A percentile compares a stretch with the other conserved stretches of the same genome.
Conservation (phyloP, 2,888 invertebrate species). For the Cantharis lateralis region DNA sequence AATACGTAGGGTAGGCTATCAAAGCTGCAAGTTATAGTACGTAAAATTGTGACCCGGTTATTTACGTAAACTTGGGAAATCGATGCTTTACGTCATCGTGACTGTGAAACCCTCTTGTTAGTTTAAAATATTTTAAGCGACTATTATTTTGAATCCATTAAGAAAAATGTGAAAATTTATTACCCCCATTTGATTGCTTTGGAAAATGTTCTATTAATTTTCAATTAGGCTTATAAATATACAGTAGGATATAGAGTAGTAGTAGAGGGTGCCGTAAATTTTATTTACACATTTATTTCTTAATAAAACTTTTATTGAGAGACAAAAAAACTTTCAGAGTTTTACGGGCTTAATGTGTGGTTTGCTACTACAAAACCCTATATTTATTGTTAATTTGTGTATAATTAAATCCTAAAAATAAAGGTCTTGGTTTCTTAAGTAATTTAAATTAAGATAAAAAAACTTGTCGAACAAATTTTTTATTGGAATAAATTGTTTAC, state of each 20-base stretch:
- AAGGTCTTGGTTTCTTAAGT: background rate
- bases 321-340: background rate
- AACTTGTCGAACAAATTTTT: background rate
- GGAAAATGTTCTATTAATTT: background rate
- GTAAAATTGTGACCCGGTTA: conserved; percentile 47
- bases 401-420: background rate
- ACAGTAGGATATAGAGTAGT: background rate
- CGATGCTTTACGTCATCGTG: conserved; percentile 48
- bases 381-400: background rate
- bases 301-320: background rate
- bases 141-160: background rate
- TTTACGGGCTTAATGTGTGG: background rate
- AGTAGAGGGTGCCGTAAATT: background rate
- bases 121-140: background rate
- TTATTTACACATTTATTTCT: background rate
- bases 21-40: conserved; percentile 32
- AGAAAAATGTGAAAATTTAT: background rate
- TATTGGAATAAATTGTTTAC: background rate
- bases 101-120: background rate
- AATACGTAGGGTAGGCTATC: conserved; percentile 46
- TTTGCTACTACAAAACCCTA: background rate
- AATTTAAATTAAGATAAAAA: background rate
- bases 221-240: background rate
- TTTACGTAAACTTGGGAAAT: conserved; percentile 41
- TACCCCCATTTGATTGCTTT: background rate